Percentiles rank a stretch among this genome's conserved stretches.
These are phyloP conservation scores for Pipistrellus kuhlii DNA, from an alignment of 2,797 vertebrate genomes.

Conservation along the genomic window DNA sequence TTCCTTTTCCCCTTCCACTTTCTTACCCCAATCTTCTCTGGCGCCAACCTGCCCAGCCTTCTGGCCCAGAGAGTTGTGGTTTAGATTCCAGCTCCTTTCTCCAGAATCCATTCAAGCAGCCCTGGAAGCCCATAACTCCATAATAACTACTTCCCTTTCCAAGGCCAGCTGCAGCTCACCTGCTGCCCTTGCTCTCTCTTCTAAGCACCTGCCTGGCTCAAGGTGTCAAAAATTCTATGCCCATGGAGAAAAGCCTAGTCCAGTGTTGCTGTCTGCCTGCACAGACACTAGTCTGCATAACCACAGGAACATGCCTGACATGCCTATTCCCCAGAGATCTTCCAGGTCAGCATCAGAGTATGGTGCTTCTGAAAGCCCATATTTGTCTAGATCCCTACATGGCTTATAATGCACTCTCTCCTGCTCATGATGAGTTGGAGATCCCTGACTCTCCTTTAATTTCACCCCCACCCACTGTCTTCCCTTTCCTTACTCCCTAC, in stretches of 20 bases:
- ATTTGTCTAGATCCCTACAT: background rate
- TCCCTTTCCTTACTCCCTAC: background rate
- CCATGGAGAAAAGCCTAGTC: constrained; percentile 3
- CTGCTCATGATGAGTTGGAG: background rate
- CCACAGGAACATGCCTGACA: background rate
- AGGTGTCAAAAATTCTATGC: constrained; percentile 27
- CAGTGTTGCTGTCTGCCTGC: background rate
- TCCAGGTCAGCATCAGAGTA: background rate
- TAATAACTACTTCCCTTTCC: constrained; percentile 13
- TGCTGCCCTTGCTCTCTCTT: background rate
- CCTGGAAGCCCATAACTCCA: background rate
- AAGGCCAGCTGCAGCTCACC: background rate
- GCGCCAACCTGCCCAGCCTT: constrained; percentile 53
- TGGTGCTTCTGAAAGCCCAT: background rate
- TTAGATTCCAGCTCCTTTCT: constrained; percentile 60
- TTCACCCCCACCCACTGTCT: background rate
- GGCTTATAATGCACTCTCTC: constrained; percentile 14
- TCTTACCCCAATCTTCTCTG: background rate
- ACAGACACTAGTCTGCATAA: constrained; percentile 5
- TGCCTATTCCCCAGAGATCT: background rate
- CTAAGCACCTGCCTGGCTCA: constrained; percentile 16
- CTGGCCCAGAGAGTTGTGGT: constrained; percentile 55
- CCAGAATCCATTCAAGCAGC: constrained; percentile 47
- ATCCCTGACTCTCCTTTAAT: background rate
- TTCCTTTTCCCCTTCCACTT: constrained; percentile 30